These are phyloP conservation scores for Protomyctophum bolini DNA, from an alignment of 2,113 vertebrate species.

Conservation along the genomic window DNA sequence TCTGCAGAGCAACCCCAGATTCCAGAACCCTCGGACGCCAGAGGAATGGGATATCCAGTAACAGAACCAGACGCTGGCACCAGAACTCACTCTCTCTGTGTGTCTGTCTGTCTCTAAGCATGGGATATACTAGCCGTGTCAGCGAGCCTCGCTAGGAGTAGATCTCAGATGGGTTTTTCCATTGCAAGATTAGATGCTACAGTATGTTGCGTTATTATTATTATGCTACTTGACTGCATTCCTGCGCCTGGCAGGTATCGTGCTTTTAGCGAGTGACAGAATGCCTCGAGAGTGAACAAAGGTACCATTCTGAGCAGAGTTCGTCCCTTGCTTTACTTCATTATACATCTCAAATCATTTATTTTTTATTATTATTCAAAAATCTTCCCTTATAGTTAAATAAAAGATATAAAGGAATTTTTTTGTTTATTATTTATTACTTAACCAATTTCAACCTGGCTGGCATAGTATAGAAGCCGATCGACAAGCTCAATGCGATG, in stretches of 20 bases:
- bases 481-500: no score
- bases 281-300: background rate
- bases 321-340: no score
- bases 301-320: background rate
- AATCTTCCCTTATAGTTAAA: no score
- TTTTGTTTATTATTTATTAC: no score
- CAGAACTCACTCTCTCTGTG: constrained; percentile 1
- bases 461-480: no score
- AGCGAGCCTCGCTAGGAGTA: background rate
- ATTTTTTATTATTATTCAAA: no score
- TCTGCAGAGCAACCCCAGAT: background rate
- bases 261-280: background rate
- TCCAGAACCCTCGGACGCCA: constrained; percentile 3
- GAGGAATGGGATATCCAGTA: constrained; percentile 13
- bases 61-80: constrained; percentile 19
- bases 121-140: constrained; percentile 3
- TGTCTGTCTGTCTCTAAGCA: background rate
- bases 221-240: background rate
- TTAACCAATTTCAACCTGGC: no score
- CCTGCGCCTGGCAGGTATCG: background rate
- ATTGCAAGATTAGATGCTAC: constrained; percentile 2
- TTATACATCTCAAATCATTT: no score
- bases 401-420: no score
- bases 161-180: constrained; percentile 11
- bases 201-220: background rate